phyloP scores from a whole-genome alignment of 2,888 invertebrate species.

The Geophilus truncorum region DNA sequence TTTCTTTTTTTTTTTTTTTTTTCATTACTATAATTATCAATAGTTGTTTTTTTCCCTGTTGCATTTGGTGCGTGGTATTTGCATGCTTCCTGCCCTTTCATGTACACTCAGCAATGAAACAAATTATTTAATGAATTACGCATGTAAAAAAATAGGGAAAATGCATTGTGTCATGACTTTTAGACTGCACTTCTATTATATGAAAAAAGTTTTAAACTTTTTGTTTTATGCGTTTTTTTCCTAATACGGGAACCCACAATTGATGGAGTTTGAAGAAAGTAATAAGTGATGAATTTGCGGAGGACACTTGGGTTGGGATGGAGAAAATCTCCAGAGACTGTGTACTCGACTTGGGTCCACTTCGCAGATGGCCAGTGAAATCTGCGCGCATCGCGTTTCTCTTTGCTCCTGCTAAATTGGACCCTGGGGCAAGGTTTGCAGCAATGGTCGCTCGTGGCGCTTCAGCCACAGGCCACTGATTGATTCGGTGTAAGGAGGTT shows the following conservation, averaged over 20 bases:
- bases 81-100: constrained; percentile 8
- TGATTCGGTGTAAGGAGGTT: constrained; percentile 1
- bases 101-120: neutral
- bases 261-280: constrained; percentile 2
- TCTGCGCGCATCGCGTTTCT: constrained; percentile 1
- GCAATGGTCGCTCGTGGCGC: constrained; percentile 13
- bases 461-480: constrained; percentile 20
- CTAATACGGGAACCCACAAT: neutral
- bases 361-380: constrained; percentile 7
- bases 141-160: neutral
- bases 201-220: neutral
- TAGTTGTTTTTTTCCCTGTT: neutral
- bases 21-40: neutral
- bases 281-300: constrained; percentile 16
- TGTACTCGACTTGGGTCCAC: constrained; percentile 15
- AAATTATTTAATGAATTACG: constrained; percentile 20
- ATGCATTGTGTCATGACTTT: neutral
- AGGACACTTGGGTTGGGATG: neutral
- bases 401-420: neutral
- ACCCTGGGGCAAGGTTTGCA: constrained; percentile 20
- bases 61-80: constrained; percentile 20
- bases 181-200: neutral
- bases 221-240: neutral
- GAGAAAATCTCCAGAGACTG: neutral
- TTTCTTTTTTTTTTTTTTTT: too few relatives aligned